Conservation (phyloP, 2,797 vertebrate species). For the Sebastolobus altivelis region DNA sequence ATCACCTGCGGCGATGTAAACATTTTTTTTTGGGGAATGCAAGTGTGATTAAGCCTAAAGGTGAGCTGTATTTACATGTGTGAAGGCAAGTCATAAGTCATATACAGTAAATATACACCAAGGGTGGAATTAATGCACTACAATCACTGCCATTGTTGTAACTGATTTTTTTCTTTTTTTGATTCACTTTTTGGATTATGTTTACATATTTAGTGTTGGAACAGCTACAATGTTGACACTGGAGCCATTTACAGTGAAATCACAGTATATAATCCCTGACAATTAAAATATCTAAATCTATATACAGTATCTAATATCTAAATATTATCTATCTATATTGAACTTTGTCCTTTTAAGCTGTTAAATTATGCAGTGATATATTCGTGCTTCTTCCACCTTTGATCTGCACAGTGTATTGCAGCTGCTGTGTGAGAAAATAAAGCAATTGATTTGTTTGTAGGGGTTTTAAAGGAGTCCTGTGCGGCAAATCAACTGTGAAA, state of each 20-base stretch:
- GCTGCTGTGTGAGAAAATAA: conserved; percentile 76
- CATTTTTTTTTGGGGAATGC: neutral
- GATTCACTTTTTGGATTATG: neutral
- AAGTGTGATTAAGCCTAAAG: conserved; percentile 4
- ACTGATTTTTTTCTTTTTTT: neutral
- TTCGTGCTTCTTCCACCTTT: conserved; percentile 46
- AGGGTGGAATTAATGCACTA: conserved; percentile 30
- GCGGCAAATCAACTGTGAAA: conserved; percentile 18
- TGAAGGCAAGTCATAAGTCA: conserved; percentile 9
- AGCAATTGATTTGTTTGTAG: conserved; percentile 38
- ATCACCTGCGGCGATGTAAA: conserved; percentile 25
- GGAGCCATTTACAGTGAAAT: neutral
- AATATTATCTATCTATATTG: neutral
- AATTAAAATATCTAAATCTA: neutral
- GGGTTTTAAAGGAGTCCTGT: conserved; percentile 50
- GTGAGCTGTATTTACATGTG: neutral
- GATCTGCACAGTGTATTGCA: conserved; percentile 76
- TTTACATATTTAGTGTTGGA: neutral
- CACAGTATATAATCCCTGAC: neutral
- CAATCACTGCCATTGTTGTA: neutral
- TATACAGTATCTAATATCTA: no score
- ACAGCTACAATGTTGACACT: neutral
- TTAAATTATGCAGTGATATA: neutral
- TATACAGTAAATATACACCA: conserved; percentile 7
- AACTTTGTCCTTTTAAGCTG: conserved; percentile 5